phyloP scores from a whole-genome alignment of 2,888 invertebrate species.

The Idaea aversata region DNA sequence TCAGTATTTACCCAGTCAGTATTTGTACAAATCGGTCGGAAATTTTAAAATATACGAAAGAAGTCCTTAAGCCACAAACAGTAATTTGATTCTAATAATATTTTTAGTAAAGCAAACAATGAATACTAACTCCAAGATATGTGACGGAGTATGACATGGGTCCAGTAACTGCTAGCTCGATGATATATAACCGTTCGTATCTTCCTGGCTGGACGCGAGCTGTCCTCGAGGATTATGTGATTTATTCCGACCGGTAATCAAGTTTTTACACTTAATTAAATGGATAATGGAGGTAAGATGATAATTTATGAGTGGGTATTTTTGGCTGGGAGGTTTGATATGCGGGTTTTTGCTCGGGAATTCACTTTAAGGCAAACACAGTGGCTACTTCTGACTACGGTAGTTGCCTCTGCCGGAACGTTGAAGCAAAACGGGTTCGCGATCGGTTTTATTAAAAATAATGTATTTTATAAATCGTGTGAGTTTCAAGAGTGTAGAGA shows the following conservation, averaged over 20 bases:
- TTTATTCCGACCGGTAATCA: neutral
- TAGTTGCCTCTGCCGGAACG: too few species aligned
- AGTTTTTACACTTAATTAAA: constrained; percentile 1
- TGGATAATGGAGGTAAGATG: neutral
- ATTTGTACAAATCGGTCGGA: too few species aligned
- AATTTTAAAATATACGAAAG: too few species aligned
- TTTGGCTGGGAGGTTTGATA: neutral
- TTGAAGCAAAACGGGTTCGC: too few species aligned
- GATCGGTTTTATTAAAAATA: too few species aligned
- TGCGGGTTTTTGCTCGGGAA: neutral
- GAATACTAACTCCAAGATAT: neutral
- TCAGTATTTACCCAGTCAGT: too few species aligned
- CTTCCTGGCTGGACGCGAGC: neutral
- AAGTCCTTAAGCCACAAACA: too few species aligned
- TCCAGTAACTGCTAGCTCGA: neutral
- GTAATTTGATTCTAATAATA: too few species aligned
- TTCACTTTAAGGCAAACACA: neutral
- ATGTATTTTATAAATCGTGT: too few species aligned
- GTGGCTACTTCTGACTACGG: too few species aligned
- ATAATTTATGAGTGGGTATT: neutral
- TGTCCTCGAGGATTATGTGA: neutral
- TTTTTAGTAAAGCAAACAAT: neutral
- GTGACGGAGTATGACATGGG: neutral
- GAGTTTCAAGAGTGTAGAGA: too few species aligned
- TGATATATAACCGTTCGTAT: neutral